These are phyloP conservation scores for Lasioglossum baleicum DNA, from an alignment of 1,140 invertebrate species.

Conservation along the genomic window DNA sequence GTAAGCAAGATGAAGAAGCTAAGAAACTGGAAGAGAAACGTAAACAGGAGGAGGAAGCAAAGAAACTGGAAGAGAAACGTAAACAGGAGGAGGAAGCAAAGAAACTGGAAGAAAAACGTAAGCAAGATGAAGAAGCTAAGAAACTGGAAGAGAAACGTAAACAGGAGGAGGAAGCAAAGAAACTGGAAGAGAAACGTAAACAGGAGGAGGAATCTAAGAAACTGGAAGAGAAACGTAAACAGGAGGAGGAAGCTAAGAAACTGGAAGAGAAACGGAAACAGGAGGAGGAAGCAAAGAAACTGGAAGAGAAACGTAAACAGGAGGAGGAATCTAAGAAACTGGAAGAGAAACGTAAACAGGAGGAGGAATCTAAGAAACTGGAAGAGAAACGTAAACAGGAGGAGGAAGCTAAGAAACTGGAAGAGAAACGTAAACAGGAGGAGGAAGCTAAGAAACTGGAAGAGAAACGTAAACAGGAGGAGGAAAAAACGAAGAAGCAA, in stretches of 20 bases:
- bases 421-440: background rate
- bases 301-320: conserved; percentile 2
- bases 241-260: conserved; percentile 27
- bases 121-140: background rate
- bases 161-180: conserved; percentile 32
- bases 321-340: conserved; percentile 6
- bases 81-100: conserved; percentile 6
- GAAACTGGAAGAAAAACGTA: background rate
- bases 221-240: conserved; percentile 20
- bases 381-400: conserved; percentile 34
- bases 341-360: background rate
- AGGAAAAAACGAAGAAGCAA: conserved; percentile 30
- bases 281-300: conserved; percentile 19
- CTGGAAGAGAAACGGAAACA: conserved; percentile 30
- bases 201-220: background rate
- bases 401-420: conserved; percentile 24
- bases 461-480: background rate
- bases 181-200: background rate
- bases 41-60: too few species aligned
- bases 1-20: conserved; percentile 39
- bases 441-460: conserved; percentile 14
- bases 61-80: background rate
- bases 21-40: too few species aligned
- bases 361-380: conserved; percentile 5
- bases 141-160: conserved; percentile 31